These are phyloP conservation scores for Xanthia togata DNA, from an alignment of 2,888 invertebrate genomes.

Conservation along the genomic window DNA sequence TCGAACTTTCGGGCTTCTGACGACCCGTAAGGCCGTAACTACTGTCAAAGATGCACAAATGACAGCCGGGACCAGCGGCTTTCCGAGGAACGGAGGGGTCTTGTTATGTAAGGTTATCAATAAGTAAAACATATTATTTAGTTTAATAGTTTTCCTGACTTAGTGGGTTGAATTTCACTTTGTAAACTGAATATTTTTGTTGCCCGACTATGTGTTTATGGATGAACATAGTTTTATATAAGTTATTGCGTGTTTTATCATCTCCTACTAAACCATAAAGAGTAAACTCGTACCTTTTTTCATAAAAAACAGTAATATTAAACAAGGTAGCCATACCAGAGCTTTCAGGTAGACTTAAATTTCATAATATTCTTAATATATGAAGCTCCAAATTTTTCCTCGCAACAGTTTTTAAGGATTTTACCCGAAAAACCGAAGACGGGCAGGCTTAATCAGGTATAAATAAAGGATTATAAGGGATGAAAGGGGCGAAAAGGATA, in stretches of 20 bases:
- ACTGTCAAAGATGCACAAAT: no score
- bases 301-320: conserved; percentile 34
- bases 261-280: conserved; percentile 11
- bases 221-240: not conserved
- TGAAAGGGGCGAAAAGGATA: conserved; percentile 58
- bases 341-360: conserved; percentile 9
- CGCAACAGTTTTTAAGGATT: conserved; percentile 29
- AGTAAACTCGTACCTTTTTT: conserved; percentile 14
- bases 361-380: conserved; percentile 31
- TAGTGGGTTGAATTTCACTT: not conserved
- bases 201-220: not conserved
- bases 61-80: no score
- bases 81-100: no score
- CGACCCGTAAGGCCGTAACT: no score
- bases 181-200: not conserved
- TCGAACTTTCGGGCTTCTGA: no score
- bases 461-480: conserved; percentile 59
- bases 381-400: conserved; percentile 17
- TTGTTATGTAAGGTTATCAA: no score
- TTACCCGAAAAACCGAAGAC: conserved; percentile 42
- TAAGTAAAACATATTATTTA: not conserved
- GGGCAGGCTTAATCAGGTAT: conserved; percentile 53
- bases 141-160: not conserved
- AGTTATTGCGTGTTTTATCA: not conserved
- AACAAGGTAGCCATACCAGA: conserved; percentile 7